These are phyloP conservation scores for Python bivittatus DNA, from an alignment of 2,113 vertebrate species.

Conservation along the genomic window DNA sequence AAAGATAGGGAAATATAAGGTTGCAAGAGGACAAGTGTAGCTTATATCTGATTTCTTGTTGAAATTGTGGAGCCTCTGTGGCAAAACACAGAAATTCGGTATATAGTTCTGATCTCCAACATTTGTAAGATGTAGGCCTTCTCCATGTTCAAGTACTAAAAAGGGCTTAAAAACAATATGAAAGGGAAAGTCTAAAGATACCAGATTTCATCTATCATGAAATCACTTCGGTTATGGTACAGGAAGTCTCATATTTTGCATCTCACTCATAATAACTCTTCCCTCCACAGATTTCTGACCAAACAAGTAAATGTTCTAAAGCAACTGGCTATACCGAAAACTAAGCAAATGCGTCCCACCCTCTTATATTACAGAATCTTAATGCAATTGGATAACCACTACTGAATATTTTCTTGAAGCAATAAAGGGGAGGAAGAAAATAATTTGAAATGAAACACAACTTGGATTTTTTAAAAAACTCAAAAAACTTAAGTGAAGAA, in stretches of 20 bases:
- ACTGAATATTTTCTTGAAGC: neutral
- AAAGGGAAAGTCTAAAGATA: neutral
- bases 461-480: neutral
- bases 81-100: neutral
- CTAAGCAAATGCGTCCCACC: neutral
- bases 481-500: neutral
- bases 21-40: neutral
- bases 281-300: neutral
- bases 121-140: neutral
- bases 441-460: neutral
- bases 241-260: neutral
- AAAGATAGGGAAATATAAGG: neutral
- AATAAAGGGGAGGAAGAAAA: neutral
- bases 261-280: neutral
- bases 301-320: neutral
- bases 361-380: neutral
- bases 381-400: neutral
- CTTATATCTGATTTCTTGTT: neutral
- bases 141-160: neutral
- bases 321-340: neutral
- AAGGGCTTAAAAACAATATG: neutral
- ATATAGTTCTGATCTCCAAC: neutral
- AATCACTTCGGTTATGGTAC: neutral
- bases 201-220: slow-evolving; percentile 14
- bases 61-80: neutral